Conservation (phyloP, 2,113 vertebrate species). For the Apus apus region DNA sequence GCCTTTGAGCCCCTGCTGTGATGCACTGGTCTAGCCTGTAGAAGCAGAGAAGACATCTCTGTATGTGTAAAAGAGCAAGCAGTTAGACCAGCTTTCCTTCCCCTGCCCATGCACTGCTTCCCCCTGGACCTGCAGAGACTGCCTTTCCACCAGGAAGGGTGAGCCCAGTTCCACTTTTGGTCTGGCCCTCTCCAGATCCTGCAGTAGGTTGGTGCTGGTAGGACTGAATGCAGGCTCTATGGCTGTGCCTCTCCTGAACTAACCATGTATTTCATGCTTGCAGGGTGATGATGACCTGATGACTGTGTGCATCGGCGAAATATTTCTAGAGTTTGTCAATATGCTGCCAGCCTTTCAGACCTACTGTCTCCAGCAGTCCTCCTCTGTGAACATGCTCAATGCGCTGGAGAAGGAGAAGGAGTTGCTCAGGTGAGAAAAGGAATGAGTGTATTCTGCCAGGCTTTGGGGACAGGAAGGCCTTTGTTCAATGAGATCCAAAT, state of each 20-base stretch:
- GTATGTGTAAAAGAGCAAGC: background rate
- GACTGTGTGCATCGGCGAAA: conserved; percentile 88
- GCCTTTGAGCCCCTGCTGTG: background rate
- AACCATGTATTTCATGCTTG: conserved; percentile 4
- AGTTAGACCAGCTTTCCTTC: background rate
- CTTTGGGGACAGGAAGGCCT: background rate
- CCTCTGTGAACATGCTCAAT: conserved; percentile 89
- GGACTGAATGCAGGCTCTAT: background rate
- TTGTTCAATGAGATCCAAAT: background rate
- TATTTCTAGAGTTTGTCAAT: conserved; percentile 92
- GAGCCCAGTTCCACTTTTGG: background rate
- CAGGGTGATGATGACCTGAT: conserved; percentile 90
- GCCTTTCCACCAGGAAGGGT: background rate
- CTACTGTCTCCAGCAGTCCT: conserved; percentile 92
- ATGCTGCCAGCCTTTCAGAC: conserved; percentile 94
- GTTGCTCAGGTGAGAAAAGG: conserved; percentile 82
- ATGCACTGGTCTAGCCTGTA: background rate
- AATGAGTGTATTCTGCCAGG: background rate
- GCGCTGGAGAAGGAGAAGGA: conserved; percentile 93
- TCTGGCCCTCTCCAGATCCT: background rate
- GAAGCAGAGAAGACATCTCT: background rate
- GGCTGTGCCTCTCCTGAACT: background rate
- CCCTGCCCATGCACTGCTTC: background rate
- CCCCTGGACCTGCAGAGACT: background rate
- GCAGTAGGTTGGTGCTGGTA: background rate